These are phyloP conservation scores for Athripsodes cinereus DNA, from an alignment of 2,888 invertebrate species.

Conservation along the genomic window DNA sequence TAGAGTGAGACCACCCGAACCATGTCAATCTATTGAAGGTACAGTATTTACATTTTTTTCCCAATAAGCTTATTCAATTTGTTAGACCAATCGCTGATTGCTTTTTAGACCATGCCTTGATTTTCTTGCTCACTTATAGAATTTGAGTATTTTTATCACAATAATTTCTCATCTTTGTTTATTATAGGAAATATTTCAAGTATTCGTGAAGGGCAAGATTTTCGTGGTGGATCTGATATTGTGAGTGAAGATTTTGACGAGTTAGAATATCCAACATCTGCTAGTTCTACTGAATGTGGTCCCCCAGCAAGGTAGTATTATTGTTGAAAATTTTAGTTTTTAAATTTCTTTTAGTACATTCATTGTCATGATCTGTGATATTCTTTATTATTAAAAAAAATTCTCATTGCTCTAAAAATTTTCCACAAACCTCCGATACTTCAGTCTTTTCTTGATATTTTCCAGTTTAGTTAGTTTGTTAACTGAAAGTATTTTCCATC, in stretches of 20 bases:
- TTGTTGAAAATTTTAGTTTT: background rate
- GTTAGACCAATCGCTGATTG: too few species aligned
- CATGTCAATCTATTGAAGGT: conserved; percentile 41
- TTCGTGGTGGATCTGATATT: conserved; percentile 48
- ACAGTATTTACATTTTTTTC: too few species aligned
- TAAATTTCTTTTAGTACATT: background rate
- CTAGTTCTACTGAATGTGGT: conserved; percentile 50
- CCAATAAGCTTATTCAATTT: too few species aligned
- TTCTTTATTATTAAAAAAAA: background rate
- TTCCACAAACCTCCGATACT: too few species aligned
- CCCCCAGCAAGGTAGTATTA: conserved; percentile 58
- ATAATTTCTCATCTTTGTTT: background rate
- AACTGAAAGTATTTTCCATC: too few species aligned
- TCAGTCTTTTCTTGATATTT: too few species aligned
- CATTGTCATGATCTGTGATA: background rate
- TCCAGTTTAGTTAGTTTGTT: too few species aligned
- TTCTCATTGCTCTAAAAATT: conserved; percentile 3
- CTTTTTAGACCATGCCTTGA: too few species aligned
- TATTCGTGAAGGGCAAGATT: conserved; percentile 32
- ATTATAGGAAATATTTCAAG: conserved; percentile 17
- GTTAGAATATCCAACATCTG: conserved; percentile 37
- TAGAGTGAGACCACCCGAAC: conserved; percentile 51
- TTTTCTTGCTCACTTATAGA: too few species aligned
- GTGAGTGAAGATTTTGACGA: conserved; percentile 56
- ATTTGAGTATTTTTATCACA: background rate